Evolutionary conservation across 2,113 vertebrate species (phyloP).

Genomic region (Motacilla alba): DNA sequence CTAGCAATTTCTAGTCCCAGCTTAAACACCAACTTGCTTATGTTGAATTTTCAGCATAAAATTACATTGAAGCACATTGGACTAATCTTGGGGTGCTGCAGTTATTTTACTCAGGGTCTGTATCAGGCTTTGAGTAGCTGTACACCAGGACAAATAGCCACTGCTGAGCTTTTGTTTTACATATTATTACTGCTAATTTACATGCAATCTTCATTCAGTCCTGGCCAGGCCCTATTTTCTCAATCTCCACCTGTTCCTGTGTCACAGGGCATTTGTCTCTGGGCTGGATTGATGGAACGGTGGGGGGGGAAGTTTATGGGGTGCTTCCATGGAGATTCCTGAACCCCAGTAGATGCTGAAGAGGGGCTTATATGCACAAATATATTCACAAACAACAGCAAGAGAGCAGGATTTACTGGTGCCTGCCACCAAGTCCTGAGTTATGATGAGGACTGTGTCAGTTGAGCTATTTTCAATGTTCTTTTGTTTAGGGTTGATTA

Average conservation of each 20-base stretch:
- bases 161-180: constrained; percentile 28
- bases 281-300: background rate
- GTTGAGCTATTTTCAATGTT: constrained; percentile 27
- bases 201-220: background rate
- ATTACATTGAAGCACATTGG: background rate
- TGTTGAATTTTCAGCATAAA: background rate
- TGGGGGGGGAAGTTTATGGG: background rate
- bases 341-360: background rate
- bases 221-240: constrained; percentile 1
- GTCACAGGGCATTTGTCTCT: background rate
- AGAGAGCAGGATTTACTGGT: constrained; percentile 20
- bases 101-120: background rate
- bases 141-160: background rate
- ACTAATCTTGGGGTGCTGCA: background rate
- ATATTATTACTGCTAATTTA: constrained; percentile 39
- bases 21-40: background rate
- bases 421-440: background rate
- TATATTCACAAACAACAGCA: background rate
- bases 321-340: background rate
- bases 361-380: background rate
- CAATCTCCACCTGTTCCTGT: constrained; percentile 38
- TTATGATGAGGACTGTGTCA: background rate
- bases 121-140: background rate
- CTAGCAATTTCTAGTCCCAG: background rate
- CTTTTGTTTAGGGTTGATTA: constrained; percentile 54